phyloP scores from a whole-genome alignment of 2,888 invertebrate species.

The Ephialtes manifestator region DNA sequence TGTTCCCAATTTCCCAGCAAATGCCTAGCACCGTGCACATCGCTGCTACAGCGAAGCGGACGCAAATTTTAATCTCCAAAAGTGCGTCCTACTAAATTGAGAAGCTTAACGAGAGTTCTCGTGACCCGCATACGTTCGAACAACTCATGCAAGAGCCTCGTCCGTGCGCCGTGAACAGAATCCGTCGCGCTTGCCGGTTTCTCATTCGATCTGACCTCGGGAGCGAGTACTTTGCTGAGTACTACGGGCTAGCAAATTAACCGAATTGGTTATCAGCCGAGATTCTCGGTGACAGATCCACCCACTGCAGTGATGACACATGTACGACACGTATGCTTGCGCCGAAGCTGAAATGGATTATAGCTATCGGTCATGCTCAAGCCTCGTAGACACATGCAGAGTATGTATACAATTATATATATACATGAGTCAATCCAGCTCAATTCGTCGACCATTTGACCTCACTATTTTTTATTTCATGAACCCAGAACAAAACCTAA shows the following conservation, averaged over 20 bases:
- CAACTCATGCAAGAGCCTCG: conserved; percentile 12
- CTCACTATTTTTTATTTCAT: too few relatives aligned
- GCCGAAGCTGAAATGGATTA: conserved; percentile 46
- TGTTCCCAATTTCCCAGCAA: not conserved
- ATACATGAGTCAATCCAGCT: too few relatives aligned
- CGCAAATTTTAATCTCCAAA: not conserved
- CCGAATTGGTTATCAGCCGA: conserved; percentile 56
- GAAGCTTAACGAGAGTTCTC: not conserved
- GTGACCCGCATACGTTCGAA: not conserved
- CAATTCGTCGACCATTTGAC: too few relatives aligned
- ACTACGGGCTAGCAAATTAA: conserved; percentile 62
- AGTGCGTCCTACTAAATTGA: not conserved
- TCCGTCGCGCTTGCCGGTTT: conserved; percentile 1
- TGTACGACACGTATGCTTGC: conserved; percentile 9
- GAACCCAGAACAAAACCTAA: too few relatives aligned
- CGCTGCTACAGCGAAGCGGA: not conserved
- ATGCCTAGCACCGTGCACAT: not conserved
- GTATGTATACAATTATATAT: too few relatives aligned
- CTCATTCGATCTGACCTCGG: conserved; percentile 34
- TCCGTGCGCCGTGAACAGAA: not conserved
- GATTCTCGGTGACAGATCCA: conserved; percentile 55
- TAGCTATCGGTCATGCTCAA: conserved; percentile 46
- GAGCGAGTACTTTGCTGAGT: not conserved
- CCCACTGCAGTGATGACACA: conserved; percentile 13
- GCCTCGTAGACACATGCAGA: not conserved